Conservation (phyloP, 1,140 invertebrate genomes). For the Halyomorpha halys region DNA sequence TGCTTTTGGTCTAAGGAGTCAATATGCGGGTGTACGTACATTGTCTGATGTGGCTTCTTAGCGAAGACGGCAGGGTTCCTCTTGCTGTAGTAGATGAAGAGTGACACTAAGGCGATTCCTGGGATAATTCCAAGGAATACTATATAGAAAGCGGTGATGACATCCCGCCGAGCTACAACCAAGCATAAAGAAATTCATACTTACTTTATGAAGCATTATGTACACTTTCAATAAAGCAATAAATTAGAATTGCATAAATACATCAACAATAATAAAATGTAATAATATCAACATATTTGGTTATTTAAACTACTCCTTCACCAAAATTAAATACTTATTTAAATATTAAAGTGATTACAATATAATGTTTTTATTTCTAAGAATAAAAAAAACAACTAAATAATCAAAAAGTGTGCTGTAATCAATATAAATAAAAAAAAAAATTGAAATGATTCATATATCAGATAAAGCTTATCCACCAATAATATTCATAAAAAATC, state of each 20-base stretch:
- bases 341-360: no score
- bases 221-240: no score
- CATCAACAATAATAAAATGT: background rate
- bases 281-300: background rate
- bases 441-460: no score
- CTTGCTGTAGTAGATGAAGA: constrained; percentile 55
- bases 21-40: constrained; percentile 26
- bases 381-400: no score
- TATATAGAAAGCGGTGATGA: constrained; percentile 63
- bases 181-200: constrained; percentile 17
- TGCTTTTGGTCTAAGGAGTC: no score
- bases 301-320: background rate
- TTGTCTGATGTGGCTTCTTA: constrained; percentile 30
- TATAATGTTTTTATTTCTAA: no score
- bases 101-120: constrained; percentile 46
- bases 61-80: constrained; percentile 25
- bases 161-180: constrained; percentile 55
- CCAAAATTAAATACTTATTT: no score
- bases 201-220: constrained; percentile 1
- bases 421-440: no score
- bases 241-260: no score
- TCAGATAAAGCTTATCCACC: no score
- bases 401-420: no score
- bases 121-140: constrained; percentile 77
- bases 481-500: no score